These are phyloP conservation scores for Turdus rufiventris DNA, from an alignment of 2,113 vertebrate genomes.

Conservation along the genomic window DNA sequence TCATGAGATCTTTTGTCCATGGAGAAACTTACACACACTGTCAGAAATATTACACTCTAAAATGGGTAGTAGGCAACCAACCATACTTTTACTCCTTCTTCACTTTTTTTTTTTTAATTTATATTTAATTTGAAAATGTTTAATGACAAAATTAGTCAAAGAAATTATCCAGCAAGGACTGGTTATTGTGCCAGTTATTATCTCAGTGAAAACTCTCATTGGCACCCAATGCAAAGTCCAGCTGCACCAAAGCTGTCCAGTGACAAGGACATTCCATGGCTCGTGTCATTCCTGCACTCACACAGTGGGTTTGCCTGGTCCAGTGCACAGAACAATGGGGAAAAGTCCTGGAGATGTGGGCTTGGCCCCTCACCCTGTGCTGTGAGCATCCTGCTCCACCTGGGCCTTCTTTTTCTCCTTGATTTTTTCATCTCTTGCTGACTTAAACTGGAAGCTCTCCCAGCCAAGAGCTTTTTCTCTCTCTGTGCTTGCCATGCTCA, in stretches of 20 bases:
- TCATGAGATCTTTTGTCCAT: constrained; percentile 19
- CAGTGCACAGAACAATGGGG: accelerated
- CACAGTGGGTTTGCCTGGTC: accelerated
- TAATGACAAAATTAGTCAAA: constrained; percentile 2
- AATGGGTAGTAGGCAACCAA: constrained; percentile 2
- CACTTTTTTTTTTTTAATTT: neutral
- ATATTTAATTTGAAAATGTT: constrained; percentile 8
- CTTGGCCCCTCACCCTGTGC: neutral
- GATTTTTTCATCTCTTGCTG: neutral
- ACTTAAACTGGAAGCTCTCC: neutral
- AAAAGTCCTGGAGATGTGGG: neutral
- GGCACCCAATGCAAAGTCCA: neutral
- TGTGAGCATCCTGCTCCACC: neutral
- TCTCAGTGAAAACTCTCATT: neutral
- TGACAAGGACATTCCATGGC: neutral
- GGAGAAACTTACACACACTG: constrained; percentile 36
- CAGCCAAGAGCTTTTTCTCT: neutral
- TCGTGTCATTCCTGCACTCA: accelerated
- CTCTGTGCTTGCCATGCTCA: neutral
- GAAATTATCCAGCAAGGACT: neutral
- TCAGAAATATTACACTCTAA: constrained; percentile 25
- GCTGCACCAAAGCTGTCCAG: neutral
- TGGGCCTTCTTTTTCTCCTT: neutral
- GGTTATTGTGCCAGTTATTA: neutral
- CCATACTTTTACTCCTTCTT: neutral